A percentile compares a stretch with the other conserved stretches of the same genome.
Evolutionary conservation across 2,113 vertebrate species (phyloP).

Genomic region (Platichthys flesus): DNA sequence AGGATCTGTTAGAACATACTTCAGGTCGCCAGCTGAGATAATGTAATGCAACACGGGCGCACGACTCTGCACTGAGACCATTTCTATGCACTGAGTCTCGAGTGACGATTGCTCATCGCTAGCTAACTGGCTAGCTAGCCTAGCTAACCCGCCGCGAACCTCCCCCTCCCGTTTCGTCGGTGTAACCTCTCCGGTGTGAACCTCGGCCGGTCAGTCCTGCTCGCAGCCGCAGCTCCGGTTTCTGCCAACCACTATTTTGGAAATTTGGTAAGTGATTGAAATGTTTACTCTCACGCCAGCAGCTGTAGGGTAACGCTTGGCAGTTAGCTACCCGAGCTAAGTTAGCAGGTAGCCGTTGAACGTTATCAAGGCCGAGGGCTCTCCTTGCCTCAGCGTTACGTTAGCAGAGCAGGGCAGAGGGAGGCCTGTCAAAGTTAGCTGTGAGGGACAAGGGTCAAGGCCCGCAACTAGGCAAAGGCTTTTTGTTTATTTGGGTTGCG

Average conservation of each 20-base stretch:
- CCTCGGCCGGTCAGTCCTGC: constrained; percentile 13
- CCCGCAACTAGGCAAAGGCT: constrained; percentile 45
- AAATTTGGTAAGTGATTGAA: constrained; percentile 75
- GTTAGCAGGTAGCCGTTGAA: constrained; percentile 49
- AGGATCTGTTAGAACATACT: constrained; percentile 41
- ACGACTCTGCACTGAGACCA: constrained; percentile 63
- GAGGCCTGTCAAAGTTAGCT: constrained; percentile 74
- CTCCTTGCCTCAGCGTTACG: constrained; percentile 34
- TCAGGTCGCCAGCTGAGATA: constrained; percentile 66
- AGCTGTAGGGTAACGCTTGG: constrained; percentile 2
- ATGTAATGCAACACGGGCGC: constrained; percentile 79
- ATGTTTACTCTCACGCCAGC: constrained; percentile 15
- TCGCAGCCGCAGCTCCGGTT: constrained; percentile 41
- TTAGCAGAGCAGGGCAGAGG: constrained; percentile 35
- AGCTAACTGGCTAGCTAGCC: constrained; percentile 68
- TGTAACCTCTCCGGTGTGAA: constrained; percentile 42
- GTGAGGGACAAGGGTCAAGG: constrained; percentile 72
- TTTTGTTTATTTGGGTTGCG: constrained; percentile 66
- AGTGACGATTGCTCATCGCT: constrained; percentile 71
- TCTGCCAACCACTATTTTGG: constrained; percentile 54
- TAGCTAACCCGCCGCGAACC: constrained; percentile 56
- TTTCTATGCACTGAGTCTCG: constrained; percentile 75
- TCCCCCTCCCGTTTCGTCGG: constrained; percentile 56
- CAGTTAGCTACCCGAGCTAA: constrained; percentile 35
- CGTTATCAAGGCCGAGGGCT: constrained; percentile 68